These are phyloP conservation scores for Thymelicus sylvestris DNA, from an alignment of 2,888 invertebrate genomes.

Conservation along the genomic window DNA sequence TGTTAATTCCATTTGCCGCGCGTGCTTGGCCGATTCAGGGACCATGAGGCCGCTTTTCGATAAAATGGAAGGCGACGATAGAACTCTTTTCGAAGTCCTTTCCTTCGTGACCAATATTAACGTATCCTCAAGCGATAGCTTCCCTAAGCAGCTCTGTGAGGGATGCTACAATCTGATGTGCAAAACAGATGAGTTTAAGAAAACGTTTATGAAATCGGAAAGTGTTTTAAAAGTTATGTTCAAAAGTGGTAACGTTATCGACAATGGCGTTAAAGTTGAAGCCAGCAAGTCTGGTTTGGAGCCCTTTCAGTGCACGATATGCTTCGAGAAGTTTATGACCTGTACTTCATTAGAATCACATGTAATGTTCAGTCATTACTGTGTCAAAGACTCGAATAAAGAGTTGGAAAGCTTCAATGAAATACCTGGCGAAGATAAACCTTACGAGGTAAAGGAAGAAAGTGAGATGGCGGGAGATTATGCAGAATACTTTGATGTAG, in stretches of 20 bases:
- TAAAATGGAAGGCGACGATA: conserved; percentile 55
- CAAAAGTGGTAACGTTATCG: conserved; percentile 34
- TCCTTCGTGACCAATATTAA: conserved; percentile 61
- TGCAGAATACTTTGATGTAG: conserved; percentile 27
- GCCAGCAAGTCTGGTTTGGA: conserved; percentile 29
- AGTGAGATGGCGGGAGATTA: conserved; percentile 22
- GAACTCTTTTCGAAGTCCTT: conserved; percentile 59
- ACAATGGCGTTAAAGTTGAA: conserved; percentile 38
- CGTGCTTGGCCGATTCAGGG: conserved; percentile 58
- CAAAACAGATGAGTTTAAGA: conserved; percentile 66
- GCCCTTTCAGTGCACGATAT: conserved; percentile 47
- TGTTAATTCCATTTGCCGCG: conserved; percentile 61
- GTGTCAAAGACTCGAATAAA: conserved; percentile 21
- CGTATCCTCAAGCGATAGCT: conserved; percentile 56
- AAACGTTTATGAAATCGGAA: conserved; percentile 66
- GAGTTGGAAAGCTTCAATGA: not conserved
- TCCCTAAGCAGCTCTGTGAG: conserved; percentile 70
- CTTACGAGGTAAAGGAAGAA: conserved; percentile 33
- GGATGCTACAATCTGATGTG: conserved; percentile 62
- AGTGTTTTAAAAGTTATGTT: conserved; percentile 56
- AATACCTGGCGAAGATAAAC: not conserved
- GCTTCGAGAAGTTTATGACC: conserved; percentile 44
- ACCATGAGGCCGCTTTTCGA: conserved; percentile 60
- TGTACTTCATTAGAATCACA: conserved; percentile 43
- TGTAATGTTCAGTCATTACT: conserved; percentile 36